Base-by-base conservation (phyloP, 2,113 vertebrate species). In the Galemys pyrenaicus region DNA sequence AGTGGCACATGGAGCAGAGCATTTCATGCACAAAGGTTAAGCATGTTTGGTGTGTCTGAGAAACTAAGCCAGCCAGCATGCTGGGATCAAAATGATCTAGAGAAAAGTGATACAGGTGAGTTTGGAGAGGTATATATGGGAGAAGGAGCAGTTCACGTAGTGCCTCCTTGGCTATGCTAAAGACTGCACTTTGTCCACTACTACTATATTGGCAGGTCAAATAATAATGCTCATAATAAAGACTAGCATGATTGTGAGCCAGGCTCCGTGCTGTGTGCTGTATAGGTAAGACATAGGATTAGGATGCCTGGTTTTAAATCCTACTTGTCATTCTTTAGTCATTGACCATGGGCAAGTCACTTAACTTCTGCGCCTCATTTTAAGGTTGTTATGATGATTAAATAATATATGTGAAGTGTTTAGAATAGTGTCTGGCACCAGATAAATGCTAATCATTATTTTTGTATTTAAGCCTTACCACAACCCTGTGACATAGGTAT, bases 341-440 rank as follows among this genome's bases (percentile, higher is more conserved):
- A 32, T 49, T 92, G 74, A 60, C 74, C 17, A 62, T 93, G 68
- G 73, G 56, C 74, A 86, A 86, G 9, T 86, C 32, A 54, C 26
- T 74, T 87, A 41, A 60, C 20, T 68, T 87, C 28, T 94, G 16
- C 70, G 68, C 46, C 65, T 74, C 13, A 51, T 87, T 90, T 93
- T 92, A 87, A 83, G 70, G 56, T 70, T 89, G 37, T 75, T 83
- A 60, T 75, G 46, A 51, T 92, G 68, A 77, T 94, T 92, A 91
- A 91, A 80, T 87, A 86, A 87, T 83, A 83, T 77, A 30, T 70
- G 46, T 87, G 49, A 85, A 80, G 9, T 93, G 58, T 81, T 91
- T 92, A 77, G 79, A 80, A 74, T 24, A 75, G 65, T 79, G 24
- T 56, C 60, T 84, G 78, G 54, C 70, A 79, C n/a, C 58, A 83